Conservation (phyloP, 2,797 vertebrate species). For the Tadarida brasiliensis region DNA sequence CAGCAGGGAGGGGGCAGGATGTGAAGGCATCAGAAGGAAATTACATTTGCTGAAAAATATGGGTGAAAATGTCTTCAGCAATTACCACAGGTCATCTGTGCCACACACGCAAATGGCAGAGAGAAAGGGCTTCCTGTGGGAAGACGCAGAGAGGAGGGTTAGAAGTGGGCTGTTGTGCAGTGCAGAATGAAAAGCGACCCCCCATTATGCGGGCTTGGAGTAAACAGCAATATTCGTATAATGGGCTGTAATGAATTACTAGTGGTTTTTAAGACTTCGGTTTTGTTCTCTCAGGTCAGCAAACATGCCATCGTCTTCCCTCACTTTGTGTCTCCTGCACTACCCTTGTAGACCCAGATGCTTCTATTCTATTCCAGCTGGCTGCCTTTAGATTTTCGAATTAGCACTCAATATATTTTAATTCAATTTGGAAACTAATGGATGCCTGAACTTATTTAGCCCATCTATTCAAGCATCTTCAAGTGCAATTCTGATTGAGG, state of each 20-base stretch:
- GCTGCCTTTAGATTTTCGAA: slow-evolving; percentile 77
- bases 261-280: slow-evolving; percentile 62
- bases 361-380: slow-evolving; percentile 71
- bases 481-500: slow-evolving; percentile 78
- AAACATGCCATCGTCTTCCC: slow-evolving; percentile 67
- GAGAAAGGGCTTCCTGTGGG: slow-evolving; percentile 49
- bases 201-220: slow-evolving; percentile 36
- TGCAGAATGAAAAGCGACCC: slow-evolving; percentile 53
- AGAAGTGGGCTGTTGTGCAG: slow-evolving; percentile 31
- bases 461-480: slow-evolving; percentile 78
- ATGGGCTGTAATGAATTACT: slow-evolving; percentile 77
- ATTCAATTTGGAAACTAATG: slow-evolving; percentile 81
- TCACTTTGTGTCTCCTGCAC: slow-evolving; percentile 39
- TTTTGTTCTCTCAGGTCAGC: slow-evolving; percentile 75
- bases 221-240: slow-evolving; percentile 79
- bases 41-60: slow-evolving; percentile 70
- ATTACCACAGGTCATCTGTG: slow-evolving; percentile 74
- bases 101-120: slow-evolving; percentile 73
- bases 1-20: slow-evolving; percentile 72
- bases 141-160: slow-evolving; percentile 23
- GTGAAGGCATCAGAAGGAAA: slow-evolving; percentile 78
- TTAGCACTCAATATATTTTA: slow-evolving; percentile 80
- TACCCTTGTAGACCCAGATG: slow-evolving; percentile 59
- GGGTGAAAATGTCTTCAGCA: slow-evolving; percentile 75
- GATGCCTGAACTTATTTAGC: slow-evolving; percentile 80